These are phyloP conservation scores for Trissolcus japonicus DNA, from an alignment of 2,888 invertebrate species.

Conservation along the genomic window DNA sequence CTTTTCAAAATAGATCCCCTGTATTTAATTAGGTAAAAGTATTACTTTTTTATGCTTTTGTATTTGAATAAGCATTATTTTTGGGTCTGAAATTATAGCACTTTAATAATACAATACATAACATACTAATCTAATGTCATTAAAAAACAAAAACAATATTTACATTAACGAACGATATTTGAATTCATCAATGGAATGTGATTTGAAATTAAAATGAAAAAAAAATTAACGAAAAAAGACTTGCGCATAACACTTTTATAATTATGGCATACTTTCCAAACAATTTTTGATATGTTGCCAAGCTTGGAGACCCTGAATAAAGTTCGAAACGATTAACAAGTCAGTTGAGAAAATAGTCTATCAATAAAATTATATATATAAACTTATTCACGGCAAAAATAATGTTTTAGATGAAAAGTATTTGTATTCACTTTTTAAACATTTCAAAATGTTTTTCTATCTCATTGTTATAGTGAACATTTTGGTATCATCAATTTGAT, in stretches of 20 bases:
- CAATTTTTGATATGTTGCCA: slow-evolving; percentile 87
- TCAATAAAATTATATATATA: too few species aligned
- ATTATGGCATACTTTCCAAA: slow-evolving; percentile 84
- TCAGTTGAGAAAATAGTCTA: too few species aligned
- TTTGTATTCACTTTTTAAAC: too few species aligned
- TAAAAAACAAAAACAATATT: slow-evolving; percentile 65
- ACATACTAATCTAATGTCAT: slow-evolving; percentile 60
- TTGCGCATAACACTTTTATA: slow-evolving; percentile 62
- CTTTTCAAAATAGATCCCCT: too few species aligned
- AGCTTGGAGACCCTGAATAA: slow-evolving; percentile 83
- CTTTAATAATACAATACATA: slow-evolving; percentile 27
- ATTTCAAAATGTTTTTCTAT: too few species aligned
- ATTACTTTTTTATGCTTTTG: too few species aligned
- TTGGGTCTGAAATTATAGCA: not conserved
- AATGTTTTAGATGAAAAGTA: too few species aligned
- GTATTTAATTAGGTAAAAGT: too few species aligned
- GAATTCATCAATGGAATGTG: slow-evolving; percentile 67
- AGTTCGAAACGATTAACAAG: slow-evolving; percentile 18
- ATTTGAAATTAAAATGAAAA: slow-evolving; percentile 63
- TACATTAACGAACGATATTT: slow-evolving; percentile 44
- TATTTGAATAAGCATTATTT: too few species aligned
- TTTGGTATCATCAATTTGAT: too few species aligned
- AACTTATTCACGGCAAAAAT: too few species aligned
- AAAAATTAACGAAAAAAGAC: slow-evolving; percentile 69
- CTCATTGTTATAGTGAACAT: too few species aligned